Evolutionary conservation across 2,888 invertebrate species (phyloP), one percentile per base, ranked within the genome.

Genomic region (Lissonota sp.): DNA sequence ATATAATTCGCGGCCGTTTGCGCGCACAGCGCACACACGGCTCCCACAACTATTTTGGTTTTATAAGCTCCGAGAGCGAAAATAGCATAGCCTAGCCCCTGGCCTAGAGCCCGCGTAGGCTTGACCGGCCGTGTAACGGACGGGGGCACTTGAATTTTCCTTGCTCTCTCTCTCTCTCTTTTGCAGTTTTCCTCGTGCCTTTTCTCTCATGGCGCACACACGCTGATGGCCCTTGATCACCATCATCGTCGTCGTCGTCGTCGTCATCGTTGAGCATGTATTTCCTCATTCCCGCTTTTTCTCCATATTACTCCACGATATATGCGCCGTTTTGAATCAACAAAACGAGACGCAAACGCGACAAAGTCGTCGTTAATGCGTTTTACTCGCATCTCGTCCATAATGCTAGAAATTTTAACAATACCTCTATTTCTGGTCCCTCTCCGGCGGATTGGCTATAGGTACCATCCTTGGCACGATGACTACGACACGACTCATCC

Each of bases 31-130:
- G 39, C 26, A 26, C 26, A 14, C 49, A 83, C 87, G 84, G 71
- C 82, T 86, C 86, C 82, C 84, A 85, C 83, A 81, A 88, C 88
- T 90, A 90, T 90, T 90, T 90, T 87, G 85, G 89, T 81, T 90
- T 84, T 88, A 89, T 89, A 90, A 89, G 89, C 88, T 90, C 87
- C 87, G 85, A 83, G 73, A 81, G 86, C 89, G 84, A 88, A 90
- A 90, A 90, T 90, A 90, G 90, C 87, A 88, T 90, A 90, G 90
- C 90, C 90, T 90, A 90, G 90, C 89, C 90, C 90, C 90, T 90
- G 90, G 90, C 90, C 90, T 90, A 90, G 90, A 90, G 90, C 88
- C 14, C 64, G 77, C 74, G 88, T 90, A 89, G 90, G 89, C 89
- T 88, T 87, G 87, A 88, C 87, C 88, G 85, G 88, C 86, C 85